A percentile compares a stretch with the other conserved stretches of the same genome.
Conservation (phyloP, 1,140 invertebrate species). For the Sycophaga agraensis region DNA sequence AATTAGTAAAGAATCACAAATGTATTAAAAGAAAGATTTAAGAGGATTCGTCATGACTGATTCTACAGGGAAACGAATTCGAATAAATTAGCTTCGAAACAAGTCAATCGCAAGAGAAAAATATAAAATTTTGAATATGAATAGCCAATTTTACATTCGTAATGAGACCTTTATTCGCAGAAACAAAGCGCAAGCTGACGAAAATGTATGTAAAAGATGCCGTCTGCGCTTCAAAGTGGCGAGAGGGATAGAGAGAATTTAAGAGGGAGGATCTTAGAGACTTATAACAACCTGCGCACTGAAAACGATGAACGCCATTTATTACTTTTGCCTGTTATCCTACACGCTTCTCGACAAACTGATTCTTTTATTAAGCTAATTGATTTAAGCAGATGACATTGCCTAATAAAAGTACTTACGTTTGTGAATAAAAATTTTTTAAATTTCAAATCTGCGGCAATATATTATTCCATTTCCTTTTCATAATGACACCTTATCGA, state of each 20-base stretch:
- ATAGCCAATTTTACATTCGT: slow-evolving; percentile 82
- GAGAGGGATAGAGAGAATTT: slow-evolving; percentile 14
- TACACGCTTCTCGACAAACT: not conserved
- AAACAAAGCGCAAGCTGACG: slow-evolving; percentile 66
- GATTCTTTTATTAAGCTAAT: slow-evolving; percentile 30
- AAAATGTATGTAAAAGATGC: slow-evolving; percentile 68
- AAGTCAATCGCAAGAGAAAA: slow-evolving; percentile 47
- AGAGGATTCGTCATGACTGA: slow-evolving; percentile 46
- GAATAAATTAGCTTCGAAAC: slow-evolving; percentile 58
- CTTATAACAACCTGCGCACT: not conserved
- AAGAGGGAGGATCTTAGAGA: too few relatives aligned
- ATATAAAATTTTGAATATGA: slow-evolving; percentile 89
- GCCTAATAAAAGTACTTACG: slow-evolving; percentile 20
- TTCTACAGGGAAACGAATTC: slow-evolving; percentile 42
- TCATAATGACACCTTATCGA: too few relatives aligned
- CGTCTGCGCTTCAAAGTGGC: slow-evolving; percentile 31
- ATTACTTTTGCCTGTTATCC: slow-evolving; percentile 20
- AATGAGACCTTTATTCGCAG: slow-evolving; percentile 65
- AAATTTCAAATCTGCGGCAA: slow-evolving; percentile 1
- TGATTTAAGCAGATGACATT: slow-evolving; percentile 12
- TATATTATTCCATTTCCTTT: too few relatives aligned
- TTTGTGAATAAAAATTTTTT: slow-evolving; percentile 14
- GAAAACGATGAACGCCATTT: slow-evolving; percentile 18
- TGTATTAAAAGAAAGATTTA: slow-evolving; percentile 35
- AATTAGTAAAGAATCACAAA: slow-evolving; percentile 26